These are phyloP conservation scores for Aphis craccivora DNA, from an alignment of 1,140 invertebrate genomes.

Conservation along the genomic window DNA sequence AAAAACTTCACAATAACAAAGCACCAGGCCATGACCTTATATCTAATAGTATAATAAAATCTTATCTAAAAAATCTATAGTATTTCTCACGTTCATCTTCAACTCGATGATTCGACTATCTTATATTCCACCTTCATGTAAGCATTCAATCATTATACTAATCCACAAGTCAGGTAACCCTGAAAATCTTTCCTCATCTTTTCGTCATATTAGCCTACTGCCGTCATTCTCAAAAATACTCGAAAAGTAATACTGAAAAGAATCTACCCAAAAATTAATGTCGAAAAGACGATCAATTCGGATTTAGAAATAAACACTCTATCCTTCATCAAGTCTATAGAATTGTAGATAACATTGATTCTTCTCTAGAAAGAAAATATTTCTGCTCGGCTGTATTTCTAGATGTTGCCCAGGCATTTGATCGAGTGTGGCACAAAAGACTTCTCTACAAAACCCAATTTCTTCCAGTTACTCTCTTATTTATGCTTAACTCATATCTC, in stretches of 20 bases:
- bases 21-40: no score
- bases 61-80: no score
- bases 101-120: no score
- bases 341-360: constrained; percentile 55
- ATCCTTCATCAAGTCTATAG: constrained; percentile 60
- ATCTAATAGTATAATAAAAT: no score
- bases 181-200: not conserved
- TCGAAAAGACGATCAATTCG: constrained; percentile 62
- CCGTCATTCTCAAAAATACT: constrained; percentile 15
- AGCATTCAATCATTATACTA: no score
- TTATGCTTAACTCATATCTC: constrained; percentile 24
- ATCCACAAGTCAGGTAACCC: no score
- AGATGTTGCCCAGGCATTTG: constrained; percentile 61
- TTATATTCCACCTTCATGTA: no score
- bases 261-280: not conserved
- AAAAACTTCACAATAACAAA: no score
- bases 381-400: constrained; percentile 60
- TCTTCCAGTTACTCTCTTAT: not conserved
- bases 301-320: constrained; percentile 62
- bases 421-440: constrained; percentile 63
- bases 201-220: not conserved
- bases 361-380: constrained; percentile 58
- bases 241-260: constrained; percentile 4
- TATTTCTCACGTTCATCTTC: no score
- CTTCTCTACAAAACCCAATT: constrained; percentile 34